phyloP scores from a whole-genome alignment of 1,140 invertebrate species.

The Bombus soroeensis region DNA sequence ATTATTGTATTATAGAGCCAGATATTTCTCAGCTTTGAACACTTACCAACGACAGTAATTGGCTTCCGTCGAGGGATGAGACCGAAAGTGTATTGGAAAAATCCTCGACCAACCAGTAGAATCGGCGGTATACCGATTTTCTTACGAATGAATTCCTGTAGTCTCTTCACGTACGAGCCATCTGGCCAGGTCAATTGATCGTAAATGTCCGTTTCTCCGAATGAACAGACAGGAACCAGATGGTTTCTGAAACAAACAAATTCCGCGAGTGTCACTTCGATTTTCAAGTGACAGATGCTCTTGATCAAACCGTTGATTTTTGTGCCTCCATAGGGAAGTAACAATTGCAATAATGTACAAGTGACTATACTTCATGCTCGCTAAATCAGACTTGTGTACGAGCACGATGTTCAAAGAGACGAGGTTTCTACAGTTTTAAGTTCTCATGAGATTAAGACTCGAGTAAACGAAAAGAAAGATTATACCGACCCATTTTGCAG shows the following conservation, averaged over 20 bases:
- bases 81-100: constrained; percentile 95
- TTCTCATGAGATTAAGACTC: background rate
- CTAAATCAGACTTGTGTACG: rapidly evolving
- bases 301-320: too few species aligned
- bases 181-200: constrained; percentile 89
- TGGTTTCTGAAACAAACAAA: constrained; percentile 84
- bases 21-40: background rate
- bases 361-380: too few species aligned
- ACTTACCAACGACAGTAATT: constrained; percentile 92
- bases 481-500: constrained; percentile 88
- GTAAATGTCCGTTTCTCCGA: constrained; percentile 96
- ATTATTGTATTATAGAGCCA: rapidly evolving
- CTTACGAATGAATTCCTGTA: constrained; percentile 89
- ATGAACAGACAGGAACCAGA: constrained; percentile 95
- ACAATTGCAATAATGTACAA: too few species aligned
- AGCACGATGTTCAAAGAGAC: too few species aligned
- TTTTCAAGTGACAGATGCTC: too few species aligned
- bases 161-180: constrained; percentile 86
- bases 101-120: constrained; percentile 91
- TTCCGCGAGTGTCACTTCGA: background rate
- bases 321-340: too few species aligned
- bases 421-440: background rate
- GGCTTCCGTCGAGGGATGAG: constrained; percentile 90
- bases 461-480: background rate
- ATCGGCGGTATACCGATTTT: constrained; percentile 90